Conservation (phyloP, 2,888 invertebrate genomes). For the Meiosimyza decipiens region DNA sequence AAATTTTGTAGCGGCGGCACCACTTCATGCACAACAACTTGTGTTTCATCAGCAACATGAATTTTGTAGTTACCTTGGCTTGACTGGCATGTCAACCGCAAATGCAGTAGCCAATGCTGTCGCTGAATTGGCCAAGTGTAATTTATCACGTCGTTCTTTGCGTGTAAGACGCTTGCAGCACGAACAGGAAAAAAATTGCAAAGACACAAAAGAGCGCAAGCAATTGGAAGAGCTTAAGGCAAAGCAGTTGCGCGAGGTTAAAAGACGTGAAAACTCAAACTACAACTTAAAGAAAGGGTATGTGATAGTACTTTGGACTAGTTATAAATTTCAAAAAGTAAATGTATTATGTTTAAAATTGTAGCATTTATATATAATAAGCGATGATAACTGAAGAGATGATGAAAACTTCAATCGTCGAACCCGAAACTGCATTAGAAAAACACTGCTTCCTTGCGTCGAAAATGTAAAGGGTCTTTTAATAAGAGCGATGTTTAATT, state of each 20-base stretch:
- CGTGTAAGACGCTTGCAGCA: constrained; percentile 59
- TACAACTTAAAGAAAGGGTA: too few species aligned
- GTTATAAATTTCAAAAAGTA: too few species aligned
- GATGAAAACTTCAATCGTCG: too few species aligned
- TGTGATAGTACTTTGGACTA: too few species aligned
- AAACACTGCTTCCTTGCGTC: too few species aligned
- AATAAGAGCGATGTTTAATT: too few species aligned
- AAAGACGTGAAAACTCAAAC: constrained; percentile 7
- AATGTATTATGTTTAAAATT: too few species aligned
- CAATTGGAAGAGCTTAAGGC: constrained; percentile 14
- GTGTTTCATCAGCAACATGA: constrained; percentile 61
- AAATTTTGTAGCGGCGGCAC: not conserved
- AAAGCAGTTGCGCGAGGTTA: constrained; percentile 29
- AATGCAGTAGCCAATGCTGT: constrained; percentile 60
- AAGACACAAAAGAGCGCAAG: constrained; percentile 35
- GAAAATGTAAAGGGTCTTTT: too few species aligned
- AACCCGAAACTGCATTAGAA: too few species aligned
- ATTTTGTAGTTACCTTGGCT: constrained; percentile 64
- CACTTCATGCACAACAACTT: constrained; percentile 6
- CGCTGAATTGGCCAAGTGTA: constrained; percentile 57
- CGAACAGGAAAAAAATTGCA: constrained; percentile 47
- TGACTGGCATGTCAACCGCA: constrained; percentile 62
- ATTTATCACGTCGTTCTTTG: constrained; percentile 56
- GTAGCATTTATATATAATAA: too few species aligned
- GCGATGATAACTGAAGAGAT: too few species aligned